These are phyloP conservation scores for Polietes domitor DNA, from an alignment of 2,888 invertebrate species.

Conservation along the genomic window DNA sequence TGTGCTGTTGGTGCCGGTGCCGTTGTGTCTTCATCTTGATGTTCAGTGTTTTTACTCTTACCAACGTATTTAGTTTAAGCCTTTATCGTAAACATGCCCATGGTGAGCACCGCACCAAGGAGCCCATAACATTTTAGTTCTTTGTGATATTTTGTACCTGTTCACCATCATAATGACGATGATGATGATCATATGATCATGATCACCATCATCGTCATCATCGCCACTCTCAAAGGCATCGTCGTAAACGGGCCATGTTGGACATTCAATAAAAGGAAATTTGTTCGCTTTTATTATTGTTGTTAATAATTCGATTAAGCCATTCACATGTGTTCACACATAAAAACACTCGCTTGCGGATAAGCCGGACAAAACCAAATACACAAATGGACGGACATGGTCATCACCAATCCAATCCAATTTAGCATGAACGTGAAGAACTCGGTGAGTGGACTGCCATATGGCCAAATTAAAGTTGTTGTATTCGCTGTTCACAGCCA, in stretches of 20 bases:
- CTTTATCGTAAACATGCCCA: slow-evolving; percentile 32
- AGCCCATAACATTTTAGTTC: slow-evolving; percentile 30
- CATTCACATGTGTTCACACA: slow-evolving; percentile 59
- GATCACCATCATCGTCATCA: slow-evolving; percentile 47
- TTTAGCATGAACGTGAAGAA: slow-evolving; percentile 11
- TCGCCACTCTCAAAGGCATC: slow-evolving; percentile 40
- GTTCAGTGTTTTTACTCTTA: slow-evolving; percentile 25
- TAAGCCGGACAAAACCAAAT: slow-evolving; percentile 38
- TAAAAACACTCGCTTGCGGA: slow-evolving; percentile 11
- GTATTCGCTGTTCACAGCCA: not conserved
- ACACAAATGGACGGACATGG: slow-evolving; percentile 10
- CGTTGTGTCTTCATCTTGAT: slow-evolving; percentile 24
- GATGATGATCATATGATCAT: slow-evolving; percentile 15
- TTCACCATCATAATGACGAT: slow-evolving; percentile 42
- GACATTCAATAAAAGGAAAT: slow-evolving; percentile 57
- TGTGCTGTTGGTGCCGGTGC: slow-evolving; percentile 35
- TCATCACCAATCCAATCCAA: slow-evolving; percentile 34
- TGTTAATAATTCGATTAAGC: slow-evolving; percentile 70
- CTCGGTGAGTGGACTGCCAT: slow-evolving; percentile 38
- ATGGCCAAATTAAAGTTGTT: slow-evolving; percentile 45
- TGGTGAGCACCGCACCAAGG: slow-evolving; percentile 23
- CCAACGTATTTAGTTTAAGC: slow-evolving; percentile 5
- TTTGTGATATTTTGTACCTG: slow-evolving; percentile 52
- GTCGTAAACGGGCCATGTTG: slow-evolving; percentile 31
- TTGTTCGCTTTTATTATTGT: slow-evolving; percentile 65